Percentiles rank a stretch among this genome's conserved stretches.
Conservation (phyloP, 2,888 invertebrate genomes). For the Sipha maydis region DNA sequence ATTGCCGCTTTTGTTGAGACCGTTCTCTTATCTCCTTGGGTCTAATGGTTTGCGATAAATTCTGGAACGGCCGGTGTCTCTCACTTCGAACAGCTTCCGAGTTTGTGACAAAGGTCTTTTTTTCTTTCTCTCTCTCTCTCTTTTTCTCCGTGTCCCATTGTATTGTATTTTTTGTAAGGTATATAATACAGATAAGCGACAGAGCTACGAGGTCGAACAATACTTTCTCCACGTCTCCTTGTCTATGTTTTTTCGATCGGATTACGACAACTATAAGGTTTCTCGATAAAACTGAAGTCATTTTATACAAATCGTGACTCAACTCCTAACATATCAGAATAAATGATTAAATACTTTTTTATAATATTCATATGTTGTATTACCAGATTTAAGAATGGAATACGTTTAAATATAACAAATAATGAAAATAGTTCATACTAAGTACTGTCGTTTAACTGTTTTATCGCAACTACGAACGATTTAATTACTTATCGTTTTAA, state of each 20-base stretch:
- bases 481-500: too few relatives aligned
- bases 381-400: not conserved
- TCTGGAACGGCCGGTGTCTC: constrained; percentile 49
- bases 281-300: not conserved
- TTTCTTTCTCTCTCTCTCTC: not conserved
- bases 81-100: constrained; percentile 44
- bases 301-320: not conserved
- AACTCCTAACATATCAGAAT: not conserved
- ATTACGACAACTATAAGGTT: not conserved
- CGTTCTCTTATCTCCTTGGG: constrained; percentile 49
- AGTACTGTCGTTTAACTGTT: not conserved
- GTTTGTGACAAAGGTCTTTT: constrained; percentile 46
- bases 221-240: not conserved
- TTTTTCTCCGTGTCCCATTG: not conserved
- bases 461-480: too few relatives aligned
- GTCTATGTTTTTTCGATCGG: not conserved
- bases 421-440: not conserved
- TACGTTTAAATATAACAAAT: not conserved
- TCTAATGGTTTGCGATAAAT: constrained; percentile 61
- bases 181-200: constrained; percentile 41
- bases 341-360: not conserved
- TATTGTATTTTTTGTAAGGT: constrained; percentile 15
- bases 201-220: constrained; percentile 34
- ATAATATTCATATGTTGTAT: not conserved
- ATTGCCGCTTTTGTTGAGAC: constrained; percentile 44